phyloP scores from a whole-genome alignment of 2,888 invertebrate genomes.

The Agrypnus murinus region DNA sequence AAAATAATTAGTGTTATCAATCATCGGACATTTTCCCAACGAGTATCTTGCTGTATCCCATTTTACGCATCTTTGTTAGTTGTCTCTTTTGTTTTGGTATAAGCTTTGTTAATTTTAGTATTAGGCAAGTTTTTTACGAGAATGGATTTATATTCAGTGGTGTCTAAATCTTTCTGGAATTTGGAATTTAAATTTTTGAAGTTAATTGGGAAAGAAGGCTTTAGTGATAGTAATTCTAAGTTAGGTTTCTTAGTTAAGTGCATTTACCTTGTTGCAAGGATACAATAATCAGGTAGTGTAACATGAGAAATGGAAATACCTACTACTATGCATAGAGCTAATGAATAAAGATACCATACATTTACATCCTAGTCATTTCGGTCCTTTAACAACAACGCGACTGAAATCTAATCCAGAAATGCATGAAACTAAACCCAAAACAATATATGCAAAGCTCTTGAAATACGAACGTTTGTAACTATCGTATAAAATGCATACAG shows the following conservation, averaged over 20 bases:
- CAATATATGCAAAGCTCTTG: constrained; percentile 47
- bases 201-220: background rate
- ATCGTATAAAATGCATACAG: constrained; percentile 38
- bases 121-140: background rate
- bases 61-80: background rate
- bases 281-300: constrained; percentile 3
- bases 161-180: background rate
- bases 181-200: background rate
- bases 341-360: constrained; percentile 42
- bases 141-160: background rate
- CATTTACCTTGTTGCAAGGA: constrained; percentile 4
- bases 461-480: constrained; percentile 32
- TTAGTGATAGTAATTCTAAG: background rate
- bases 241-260: background rate
- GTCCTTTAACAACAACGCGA: constrained; percentile 15
- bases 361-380: constrained; percentile 34
- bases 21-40: constrained; percentile 41
- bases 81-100: background rate
- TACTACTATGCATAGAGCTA: constrained; percentile 17
- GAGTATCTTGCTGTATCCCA: background rate
- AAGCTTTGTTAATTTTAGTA: background rate
- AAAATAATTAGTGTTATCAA: constrained; percentile 54
- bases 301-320: background rate
- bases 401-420: constrained; percentile 45
- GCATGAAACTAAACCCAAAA: constrained; percentile 46